These are phyloP conservation scores for Neoaliturus tenellus DNA, from an alignment of 2,888 invertebrate genomes.

Conservation along the genomic window DNA sequence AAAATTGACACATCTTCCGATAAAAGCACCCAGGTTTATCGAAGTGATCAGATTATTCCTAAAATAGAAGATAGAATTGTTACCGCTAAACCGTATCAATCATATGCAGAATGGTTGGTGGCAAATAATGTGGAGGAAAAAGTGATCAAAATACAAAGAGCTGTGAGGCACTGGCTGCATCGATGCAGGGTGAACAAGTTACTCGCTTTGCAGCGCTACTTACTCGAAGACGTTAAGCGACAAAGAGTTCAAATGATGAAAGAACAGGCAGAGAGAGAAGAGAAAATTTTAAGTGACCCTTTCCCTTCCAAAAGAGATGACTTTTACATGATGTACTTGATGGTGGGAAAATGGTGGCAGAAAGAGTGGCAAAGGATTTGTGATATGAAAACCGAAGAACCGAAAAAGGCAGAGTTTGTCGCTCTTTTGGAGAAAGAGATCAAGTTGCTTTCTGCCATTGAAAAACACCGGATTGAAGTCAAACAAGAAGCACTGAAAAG, in stretches of 20 bases:
- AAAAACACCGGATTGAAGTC: conserved; percentile 79
- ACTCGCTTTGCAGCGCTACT: conserved; percentile 7
- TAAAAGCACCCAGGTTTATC: conserved; percentile 57
- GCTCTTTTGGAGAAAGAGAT: conserved; percentile 85
- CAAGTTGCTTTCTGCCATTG: conserved; percentile 81
- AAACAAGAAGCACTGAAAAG: conserved; percentile 68
- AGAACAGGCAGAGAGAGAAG: conserved; percentile 55
- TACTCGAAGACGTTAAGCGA: conserved; percentile 39
- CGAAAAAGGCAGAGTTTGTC: conserved; percentile 82
- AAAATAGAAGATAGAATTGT: conserved; percentile 79
- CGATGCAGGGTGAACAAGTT: not conserved
- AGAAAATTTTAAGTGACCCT: conserved; percentile 69
- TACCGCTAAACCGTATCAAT: conserved; percentile 78
- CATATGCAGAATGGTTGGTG: conserved; percentile 76
- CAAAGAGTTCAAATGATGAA: conserved; percentile 48
- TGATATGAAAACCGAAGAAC: conserved; percentile 79
- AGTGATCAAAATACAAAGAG: conserved; percentile 55
- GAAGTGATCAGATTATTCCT: conserved; percentile 76
- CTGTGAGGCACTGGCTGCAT: conserved; percentile 41
- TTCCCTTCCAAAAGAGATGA: conserved; percentile 83
- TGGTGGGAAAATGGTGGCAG: conserved; percentile 82
- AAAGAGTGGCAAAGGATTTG: conserved; percentile 80
- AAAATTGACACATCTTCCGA: conserved; percentile 54
- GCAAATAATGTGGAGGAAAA: conserved; percentile 54
- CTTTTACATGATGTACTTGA: conserved; percentile 83